phyloP scores from a whole-genome alignment of 2,113 vertebrate species.

The Apodemus speciosus region DNA sequence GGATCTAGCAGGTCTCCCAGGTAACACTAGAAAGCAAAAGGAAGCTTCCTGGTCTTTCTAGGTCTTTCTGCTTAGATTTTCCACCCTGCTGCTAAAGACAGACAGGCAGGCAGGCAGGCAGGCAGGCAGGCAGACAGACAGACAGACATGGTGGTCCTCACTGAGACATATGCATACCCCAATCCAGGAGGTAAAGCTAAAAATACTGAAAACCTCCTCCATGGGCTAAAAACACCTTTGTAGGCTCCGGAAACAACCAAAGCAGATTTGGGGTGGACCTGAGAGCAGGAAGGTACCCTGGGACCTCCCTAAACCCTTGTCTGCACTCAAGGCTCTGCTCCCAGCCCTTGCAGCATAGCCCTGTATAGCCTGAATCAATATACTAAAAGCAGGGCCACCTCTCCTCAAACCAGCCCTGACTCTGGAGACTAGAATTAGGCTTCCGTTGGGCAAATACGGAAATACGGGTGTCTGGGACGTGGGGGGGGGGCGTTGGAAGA shows the following conservation, averaged over 20 bases:
- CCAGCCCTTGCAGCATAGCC: neutral
- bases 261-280: too few relatives aligned
- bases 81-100: neutral
- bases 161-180: neutral
- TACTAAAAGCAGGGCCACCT: fast-evolving
- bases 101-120: neutral
- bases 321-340: neutral
- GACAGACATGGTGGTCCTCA: neutral
- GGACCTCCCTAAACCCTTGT: neutral
- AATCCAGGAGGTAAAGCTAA: neutral
- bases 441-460: neutral
- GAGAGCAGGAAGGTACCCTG: neutral
- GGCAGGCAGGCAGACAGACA: neutral
- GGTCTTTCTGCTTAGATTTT: neutral
- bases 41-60: neutral
- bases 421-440: neutral
- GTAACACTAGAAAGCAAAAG: neutral
- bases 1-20: neutral
- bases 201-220: neutral
- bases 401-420: neutral
- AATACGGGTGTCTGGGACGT: neutral
- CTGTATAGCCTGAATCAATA: neutral
- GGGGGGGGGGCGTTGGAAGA: neutral
- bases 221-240: neutral
- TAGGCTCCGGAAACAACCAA: neutral